Evolutionary conservation across 2,888 invertebrate species (phyloP), one percentile per base, ranked within the genome.

Genomic region (Gymnoscelis rufifasciata): DNA sequence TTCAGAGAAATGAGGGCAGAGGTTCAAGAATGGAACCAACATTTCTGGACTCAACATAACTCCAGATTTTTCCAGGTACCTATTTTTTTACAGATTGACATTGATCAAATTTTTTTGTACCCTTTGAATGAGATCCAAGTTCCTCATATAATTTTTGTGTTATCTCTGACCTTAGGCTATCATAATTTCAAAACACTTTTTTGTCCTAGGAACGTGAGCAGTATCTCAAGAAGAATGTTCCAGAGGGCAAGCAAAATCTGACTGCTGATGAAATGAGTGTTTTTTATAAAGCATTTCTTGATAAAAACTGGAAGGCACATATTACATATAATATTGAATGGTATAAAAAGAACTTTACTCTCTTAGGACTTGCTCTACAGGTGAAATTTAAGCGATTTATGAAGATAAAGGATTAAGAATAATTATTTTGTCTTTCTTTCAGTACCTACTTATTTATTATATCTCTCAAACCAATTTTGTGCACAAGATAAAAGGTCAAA

Each of bases 251-350:
- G 56, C 82, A 88, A 42, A 90, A 90, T 30, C 71, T 93, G 13
- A 91, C 92, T 3, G 92, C 95, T 1, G 95, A 95, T 78, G 93
- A 95, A 78, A 94, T 97, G 93, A 95, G 96, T 62, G 91, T 93
- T 14, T 97, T 97, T 78, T 97, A 97, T 70, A 96, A 95, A 82
- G 78, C 90, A 38, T 97, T 97, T 73, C 83, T 97, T 8, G 94
- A 96, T 73, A 92, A 93, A 67, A 94, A 96, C 73, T 94, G 93
- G 92, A 90, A 89, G 59, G 75, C 83, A 0, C 96, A 97, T 74
- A 78, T 93, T 0, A 78, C 88, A 47, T 97, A 96, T 71, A 97
- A 97, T 68, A 83, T 92, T 41, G 91, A 93, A 47, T 97, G 96
- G 96, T 96, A 96, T 74, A 91, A 91, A 62, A 93, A 90, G 67